Evolutionary conservation across 2,113 vertebrate species (phyloP).

Genomic region (Fulica atra): DNA sequence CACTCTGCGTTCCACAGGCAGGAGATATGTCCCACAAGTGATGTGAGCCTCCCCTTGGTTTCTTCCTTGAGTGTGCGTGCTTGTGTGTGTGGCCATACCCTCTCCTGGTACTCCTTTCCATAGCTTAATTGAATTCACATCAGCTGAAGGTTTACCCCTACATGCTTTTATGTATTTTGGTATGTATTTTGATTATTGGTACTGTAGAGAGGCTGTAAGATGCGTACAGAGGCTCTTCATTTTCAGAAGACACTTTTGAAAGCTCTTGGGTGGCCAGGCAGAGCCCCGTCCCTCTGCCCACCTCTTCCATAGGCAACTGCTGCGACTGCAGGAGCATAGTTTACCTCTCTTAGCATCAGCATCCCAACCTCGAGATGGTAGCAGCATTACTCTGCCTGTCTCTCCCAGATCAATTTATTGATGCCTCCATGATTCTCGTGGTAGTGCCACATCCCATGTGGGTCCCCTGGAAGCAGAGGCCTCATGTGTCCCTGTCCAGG

Average conservation of each 20-base stretch:
- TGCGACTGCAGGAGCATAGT: rapidly evolving
- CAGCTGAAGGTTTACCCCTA: not conserved
- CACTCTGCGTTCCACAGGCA: not conserved
- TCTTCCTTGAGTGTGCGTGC: not conserved
- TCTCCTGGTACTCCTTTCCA: not conserved
- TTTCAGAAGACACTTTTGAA: not conserved
- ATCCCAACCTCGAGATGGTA: not conserved
- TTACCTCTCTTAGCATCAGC: not conserved
- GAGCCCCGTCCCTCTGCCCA: rapidly evolving
- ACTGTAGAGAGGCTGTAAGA: not conserved
- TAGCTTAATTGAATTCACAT: not conserved
- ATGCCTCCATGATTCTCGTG: not conserved
- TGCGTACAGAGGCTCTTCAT: not conserved
- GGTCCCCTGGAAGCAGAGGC: not conserved
- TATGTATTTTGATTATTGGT: too few relatives aligned
- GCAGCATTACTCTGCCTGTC: not conserved
- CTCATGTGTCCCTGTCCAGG: rapidly evolving
- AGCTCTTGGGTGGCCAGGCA: rapidly evolving
- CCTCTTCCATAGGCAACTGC: not conserved
- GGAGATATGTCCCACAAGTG: not conserved
- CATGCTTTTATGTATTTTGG: too few relatives aligned
- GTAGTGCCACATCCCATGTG: rapidly evolving
- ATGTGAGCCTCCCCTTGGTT: not conserved
- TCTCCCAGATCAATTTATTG: not conserved
- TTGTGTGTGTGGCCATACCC: not conserved